Base-by-base conservation (phyloP, 2,113 vertebrate genomes). In the Gymnogyps californianus region DNA sequence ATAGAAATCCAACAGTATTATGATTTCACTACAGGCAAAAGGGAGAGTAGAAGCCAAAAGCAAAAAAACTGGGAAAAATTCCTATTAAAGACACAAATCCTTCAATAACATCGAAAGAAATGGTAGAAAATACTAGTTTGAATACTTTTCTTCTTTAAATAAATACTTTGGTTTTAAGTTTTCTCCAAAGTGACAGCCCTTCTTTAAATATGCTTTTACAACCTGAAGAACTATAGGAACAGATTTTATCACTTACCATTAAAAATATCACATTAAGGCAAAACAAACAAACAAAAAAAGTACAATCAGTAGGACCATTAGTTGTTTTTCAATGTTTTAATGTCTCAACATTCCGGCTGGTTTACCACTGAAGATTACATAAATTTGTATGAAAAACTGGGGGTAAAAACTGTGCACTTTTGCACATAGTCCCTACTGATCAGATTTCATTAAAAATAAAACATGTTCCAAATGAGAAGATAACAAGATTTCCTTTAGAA, bases 1-100 rank as follows among this genome's bases (percentile, higher is more conserved):
- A 93, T 28, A 83, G 55, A 92, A 95, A 96, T 92, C 92, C 89
- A 93, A 81, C 20, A 67, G 67, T 38, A 57, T 69, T 71, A 71
- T 26, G 47, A 85, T 51, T 92, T 87, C 85, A 81, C 64, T 32
- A 84, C 7, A 89, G 70, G n/a, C n/a, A 96, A 92, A 95, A 91
- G 46, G 16, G 10, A 74, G 12, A 91, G 10, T 7, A 80, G 31
- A 75, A 92, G 36, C 26, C 69, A 82, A 72, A 90, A 29, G 8
- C 12, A 77, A 59, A 69, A 74, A 88, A 72, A 54, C 1, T 1
- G 13, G 22, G 24, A 7, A 18, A 47, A 82, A 15, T 14, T 40
- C 57, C 69, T 82, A 77, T 21, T 75, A 75, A 83, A 85, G 46
- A 67, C 26, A 55, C 4, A 81, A 83, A 78, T 52, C 6, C 17